A percentile compares a stretch with the other conserved stretches of the same genome.
Evolutionary conservation across 2,888 invertebrate genomes (phyloP).

Genomic region (Athalia circularis): DNA sequence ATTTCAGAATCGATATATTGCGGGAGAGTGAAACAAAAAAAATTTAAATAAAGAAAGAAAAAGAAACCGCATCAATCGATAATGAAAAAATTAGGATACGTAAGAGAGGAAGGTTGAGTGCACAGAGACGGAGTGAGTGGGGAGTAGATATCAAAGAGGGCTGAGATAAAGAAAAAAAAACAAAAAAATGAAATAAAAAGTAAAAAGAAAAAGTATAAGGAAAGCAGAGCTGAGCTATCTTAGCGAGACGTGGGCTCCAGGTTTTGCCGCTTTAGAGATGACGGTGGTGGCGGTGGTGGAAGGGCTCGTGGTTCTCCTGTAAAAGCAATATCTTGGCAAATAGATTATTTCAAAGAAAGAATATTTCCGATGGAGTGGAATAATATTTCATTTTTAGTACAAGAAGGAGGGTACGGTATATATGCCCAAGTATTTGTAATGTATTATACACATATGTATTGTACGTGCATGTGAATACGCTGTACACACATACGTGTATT

Average conservation of each 20-base stretch:
- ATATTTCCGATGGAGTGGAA: constrained; percentile 56
- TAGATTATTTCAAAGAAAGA: constrained; percentile 51
- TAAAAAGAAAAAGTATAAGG: background rate
- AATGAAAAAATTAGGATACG: background rate
- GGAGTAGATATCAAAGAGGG: constrained; percentile 18
- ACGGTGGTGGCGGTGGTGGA: background rate
- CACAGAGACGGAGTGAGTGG: too few species aligned
- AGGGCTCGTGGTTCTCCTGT: constrained; percentile 36
- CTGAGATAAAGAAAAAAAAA: background rate
- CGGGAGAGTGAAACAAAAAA: too few species aligned
- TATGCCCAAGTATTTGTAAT: background rate
- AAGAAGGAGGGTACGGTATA: background rate
- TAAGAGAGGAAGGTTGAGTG: background rate
- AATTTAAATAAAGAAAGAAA: too few species aligned
- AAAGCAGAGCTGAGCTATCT: background rate
- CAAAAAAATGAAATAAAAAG: background rate
- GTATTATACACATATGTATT: background rate
- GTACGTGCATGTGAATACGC: background rate
- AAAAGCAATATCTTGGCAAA: constrained; percentile 51
- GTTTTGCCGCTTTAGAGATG: too few species aligned
- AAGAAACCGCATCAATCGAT: too few species aligned
- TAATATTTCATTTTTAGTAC: constrained; percentile 57
- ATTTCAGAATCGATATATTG: too few species aligned
- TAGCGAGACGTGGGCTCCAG: background rate
- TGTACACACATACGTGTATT: background rate